Base-by-base conservation (phyloP, 2,113 vertebrate species). In the Phrynosoma platyrhinos region DNA sequence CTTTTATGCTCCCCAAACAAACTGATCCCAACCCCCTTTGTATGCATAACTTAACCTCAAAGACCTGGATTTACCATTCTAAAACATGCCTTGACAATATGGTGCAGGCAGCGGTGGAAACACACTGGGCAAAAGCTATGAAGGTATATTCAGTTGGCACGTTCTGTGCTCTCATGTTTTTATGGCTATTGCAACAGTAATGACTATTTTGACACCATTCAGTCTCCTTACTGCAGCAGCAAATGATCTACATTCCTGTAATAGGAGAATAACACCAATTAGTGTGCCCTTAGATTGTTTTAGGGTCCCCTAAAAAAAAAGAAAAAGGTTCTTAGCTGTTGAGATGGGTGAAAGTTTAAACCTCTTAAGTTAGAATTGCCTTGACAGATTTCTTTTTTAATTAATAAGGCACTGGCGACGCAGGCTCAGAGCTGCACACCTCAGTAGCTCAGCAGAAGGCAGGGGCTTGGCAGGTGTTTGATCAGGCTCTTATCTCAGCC, bases 401-500 rank as follows among this genome's bases (percentile, higher is more conserved):
- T 82, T 2, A 47, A 32, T 0, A 0, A 55, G 25, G 64, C 13
- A 88, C 69, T 82, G n/a, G 40, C 55, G 82, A 20, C 77, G 71
- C 53, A 27, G 76, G 14, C 78, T 27, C 64, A 0, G 2, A 84
- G 85, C 18, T 76, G 0, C 0, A 20, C 23, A 40, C 58, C 23
- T 58, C 68, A 81, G 66, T 20, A 8, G 2, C 76, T 90, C 71
- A 89, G 68, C 53, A 47, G 42, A 66, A 79, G 74, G 40, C 69
- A 79, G 20, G 9, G 25, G 85, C 42, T 0, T 0, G 40, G 71
- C 55, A 32, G 5, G 18, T 53, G 79, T 71, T 85, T 78, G 66
- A 84, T 82, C 71, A 91, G 36, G n/a, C 30, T 52, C 47, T 80
- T 36, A n/a, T 0, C 68, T 87, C 84, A 81, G 64, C 62, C 20